phyloP scores from a whole-genome alignment of 2,888 invertebrate genomes.

The Prosapia bicincta region DNA sequence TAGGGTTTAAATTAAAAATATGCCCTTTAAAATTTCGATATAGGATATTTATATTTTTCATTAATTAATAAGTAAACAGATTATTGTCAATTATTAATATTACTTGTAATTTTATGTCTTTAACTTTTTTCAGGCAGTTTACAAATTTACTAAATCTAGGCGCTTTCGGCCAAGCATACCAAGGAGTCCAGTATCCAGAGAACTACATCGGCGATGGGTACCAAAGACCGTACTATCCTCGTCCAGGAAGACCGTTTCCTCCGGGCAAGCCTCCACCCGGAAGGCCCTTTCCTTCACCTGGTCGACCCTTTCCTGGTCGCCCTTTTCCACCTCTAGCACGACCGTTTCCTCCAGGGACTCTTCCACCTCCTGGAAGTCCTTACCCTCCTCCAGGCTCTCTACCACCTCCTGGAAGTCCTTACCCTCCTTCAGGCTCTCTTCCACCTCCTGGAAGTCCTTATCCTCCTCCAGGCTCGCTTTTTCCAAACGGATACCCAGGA shows the following conservation, averaged over 20 bases:
- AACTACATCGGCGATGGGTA: background rate
- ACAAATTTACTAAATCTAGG: slow-evolving; percentile 34
- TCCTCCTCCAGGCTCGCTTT: slow-evolving; percentile 17
- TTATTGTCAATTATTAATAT: too few relatives aligned
- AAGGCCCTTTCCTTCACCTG: slow-evolving; percentile 14
- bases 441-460: slow-evolving; percentile 13
- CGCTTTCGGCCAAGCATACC: slow-evolving; percentile 14
- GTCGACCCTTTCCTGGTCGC: slow-evolving; percentile 14
- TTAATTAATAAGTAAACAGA: too few relatives aligned
- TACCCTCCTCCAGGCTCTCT: background rate
- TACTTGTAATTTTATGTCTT: too few relatives aligned
- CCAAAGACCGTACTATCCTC: background rate
- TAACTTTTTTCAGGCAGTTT: slow-evolving; percentile 30
- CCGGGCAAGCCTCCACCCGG: background rate
- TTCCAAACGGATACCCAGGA: slow-evolving; percentile 12
- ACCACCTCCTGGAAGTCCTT: background rate
- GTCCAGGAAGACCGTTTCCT: background rate
- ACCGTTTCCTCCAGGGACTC: background rate
- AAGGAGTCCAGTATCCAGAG: slow-evolving; percentile 11
- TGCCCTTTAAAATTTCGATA: too few relatives aligned
- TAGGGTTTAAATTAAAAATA: too few relatives aligned
- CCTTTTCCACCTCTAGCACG: background rate
- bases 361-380: slow-evolving; percentile 11
- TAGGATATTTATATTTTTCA: too few relatives aligned
- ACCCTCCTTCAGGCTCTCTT: background rate